Conservation (phyloP, 1,140 invertebrate species). For the Trachymyrmex cornetzi region DNA sequence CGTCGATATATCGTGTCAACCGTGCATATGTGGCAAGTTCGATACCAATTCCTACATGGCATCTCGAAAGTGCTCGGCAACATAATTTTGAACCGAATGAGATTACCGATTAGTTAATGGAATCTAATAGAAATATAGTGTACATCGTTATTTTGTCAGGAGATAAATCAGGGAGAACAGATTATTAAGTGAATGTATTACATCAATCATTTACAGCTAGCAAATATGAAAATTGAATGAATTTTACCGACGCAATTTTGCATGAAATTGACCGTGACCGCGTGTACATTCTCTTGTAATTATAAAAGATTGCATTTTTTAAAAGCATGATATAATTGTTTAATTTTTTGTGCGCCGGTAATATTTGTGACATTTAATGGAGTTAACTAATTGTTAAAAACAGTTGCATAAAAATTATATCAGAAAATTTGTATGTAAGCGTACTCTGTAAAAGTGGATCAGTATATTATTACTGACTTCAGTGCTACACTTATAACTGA, state of each 20-base stretch:
- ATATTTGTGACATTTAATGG: neutral
- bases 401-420: neutral
- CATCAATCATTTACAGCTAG: slow-evolving; percentile 54
- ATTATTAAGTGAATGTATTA: slow-evolving; percentile 59
- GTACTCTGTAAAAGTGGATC: no score
- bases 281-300: neutral
- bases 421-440: neutral
- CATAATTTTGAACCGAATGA: slow-evolving; percentile 58
- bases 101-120: slow-evolving; percentile 64
- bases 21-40: slow-evolving; percentile 45
- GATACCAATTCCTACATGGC: slow-evolving; percentile 41
- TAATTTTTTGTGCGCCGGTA: neutral
- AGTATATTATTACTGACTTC: no score
- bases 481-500: no score
- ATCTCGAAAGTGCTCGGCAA: slow-evolving; percentile 16
- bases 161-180: slow-evolving; percentile 47
- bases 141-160: slow-evolving; percentile 47
- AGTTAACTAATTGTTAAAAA: slow-evolving; percentile 4
- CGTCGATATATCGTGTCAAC: slow-evolving; percentile 68
- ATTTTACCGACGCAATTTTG: slow-evolving; percentile 20
- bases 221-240: slow-evolving; percentile 52
- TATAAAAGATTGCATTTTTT: slow-evolving; percentile 11
- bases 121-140: slow-evolving; percentile 60
- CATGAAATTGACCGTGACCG: slow-evolving; percentile 17
- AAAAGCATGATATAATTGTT: neutral